Percentiles rank a stretch among this genome's conserved stretches.
Conservation (phyloP, 2,797 vertebrate species). For the Notamacropus eugenii region DNA sequence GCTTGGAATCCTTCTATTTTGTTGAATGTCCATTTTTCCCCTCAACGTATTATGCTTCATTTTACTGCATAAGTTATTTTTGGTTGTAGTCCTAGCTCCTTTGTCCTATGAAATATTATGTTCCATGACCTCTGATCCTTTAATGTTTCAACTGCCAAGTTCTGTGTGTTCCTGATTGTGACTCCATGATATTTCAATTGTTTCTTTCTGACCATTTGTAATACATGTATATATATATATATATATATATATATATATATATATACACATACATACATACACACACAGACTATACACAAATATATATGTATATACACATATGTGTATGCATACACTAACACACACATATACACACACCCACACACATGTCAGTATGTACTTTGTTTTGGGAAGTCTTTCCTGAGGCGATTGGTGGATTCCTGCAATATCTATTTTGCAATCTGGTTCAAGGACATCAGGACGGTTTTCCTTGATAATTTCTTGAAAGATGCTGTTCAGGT, state of each 20-base stretch:
- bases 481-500: neutral
- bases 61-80: neutral
- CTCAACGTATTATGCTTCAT: neutral
- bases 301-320: too few relatives aligned
- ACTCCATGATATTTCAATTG: too few relatives aligned
- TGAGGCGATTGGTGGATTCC: neutral
- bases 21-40: neutral
- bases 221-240: too few relatives aligned
- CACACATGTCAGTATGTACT: too few relatives aligned
- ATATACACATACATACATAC: too few relatives aligned
- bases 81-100: neutral
- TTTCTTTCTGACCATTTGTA: too few relatives aligned
- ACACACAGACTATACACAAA: too few relatives aligned
- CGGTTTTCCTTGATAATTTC: neutral
- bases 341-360: too few relatives aligned
- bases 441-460: neutral
- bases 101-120: neutral
- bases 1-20: neutral
- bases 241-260: too few relatives aligned
- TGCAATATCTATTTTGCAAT: neutral
- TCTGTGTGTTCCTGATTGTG: too few relatives aligned
- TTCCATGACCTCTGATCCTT: neutral
- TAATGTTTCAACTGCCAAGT: neutral
- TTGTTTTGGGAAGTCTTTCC: neutral
- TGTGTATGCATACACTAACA: too few relatives aligned